Evolutionary conservation across 2,113 vertebrate genomes (phyloP).

Genomic region (Otocyon megalotis): DNA sequence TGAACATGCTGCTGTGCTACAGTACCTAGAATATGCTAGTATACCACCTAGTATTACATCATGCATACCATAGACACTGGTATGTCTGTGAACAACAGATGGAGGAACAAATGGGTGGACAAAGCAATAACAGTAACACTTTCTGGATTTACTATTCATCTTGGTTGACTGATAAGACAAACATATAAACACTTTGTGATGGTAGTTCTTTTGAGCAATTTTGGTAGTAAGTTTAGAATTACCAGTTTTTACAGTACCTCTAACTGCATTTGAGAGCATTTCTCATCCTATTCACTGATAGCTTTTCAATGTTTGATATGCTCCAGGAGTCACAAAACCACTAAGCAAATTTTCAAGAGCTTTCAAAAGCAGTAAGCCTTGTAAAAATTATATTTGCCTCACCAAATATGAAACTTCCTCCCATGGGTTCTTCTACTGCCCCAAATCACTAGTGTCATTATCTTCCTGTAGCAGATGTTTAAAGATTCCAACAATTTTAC

Average conservation of each 20-base stretch:
- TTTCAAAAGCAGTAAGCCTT: slow-evolving; percentile 38
- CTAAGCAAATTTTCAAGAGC: slow-evolving; percentile 31
- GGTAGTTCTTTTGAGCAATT: slow-evolving; percentile 41
- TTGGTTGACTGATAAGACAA: not conserved
- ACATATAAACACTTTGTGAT: not conserved
- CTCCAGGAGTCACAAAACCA: slow-evolving; percentile 22
- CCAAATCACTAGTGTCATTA: not conserved
- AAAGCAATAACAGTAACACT: not conserved
- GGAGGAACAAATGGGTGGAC: not conserved
- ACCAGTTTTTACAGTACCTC: not conserved
- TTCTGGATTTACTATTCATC: not conserved
- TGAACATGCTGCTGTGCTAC: not conserved
- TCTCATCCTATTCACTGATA: not conserved
- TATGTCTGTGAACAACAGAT: not conserved
- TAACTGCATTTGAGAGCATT: not conserved
- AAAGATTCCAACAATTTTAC: not conserved
- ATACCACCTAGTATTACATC: not conserved
- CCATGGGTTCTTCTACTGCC: not conserved
- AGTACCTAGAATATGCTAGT: not conserved
- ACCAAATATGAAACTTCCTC: slow-evolving; percentile 30
- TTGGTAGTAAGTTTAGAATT: slow-evolving; percentile 40
- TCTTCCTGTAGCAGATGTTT: not conserved
- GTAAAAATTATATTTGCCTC: slow-evolving; percentile 49
- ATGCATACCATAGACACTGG: not conserved
- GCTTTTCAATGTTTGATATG: slow-evolving; percentile 37